These are phyloP conservation scores for Gymnopithys bicolor DNA, from an alignment of 2,797 vertebrate genomes.

Conservation along the genomic window DNA sequence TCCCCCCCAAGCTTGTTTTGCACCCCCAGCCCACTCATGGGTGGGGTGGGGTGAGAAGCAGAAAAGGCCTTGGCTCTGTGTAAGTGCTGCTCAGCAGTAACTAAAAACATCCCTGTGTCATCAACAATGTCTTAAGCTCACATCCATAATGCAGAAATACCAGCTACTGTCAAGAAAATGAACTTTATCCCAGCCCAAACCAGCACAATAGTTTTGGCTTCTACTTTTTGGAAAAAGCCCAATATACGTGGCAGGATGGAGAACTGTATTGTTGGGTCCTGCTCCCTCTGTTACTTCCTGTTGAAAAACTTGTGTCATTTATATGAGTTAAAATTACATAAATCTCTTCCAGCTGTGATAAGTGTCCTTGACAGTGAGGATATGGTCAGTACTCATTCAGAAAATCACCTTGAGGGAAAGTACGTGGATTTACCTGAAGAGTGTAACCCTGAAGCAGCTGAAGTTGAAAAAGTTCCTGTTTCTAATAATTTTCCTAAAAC, in stretches of 20 bases:
- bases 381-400: slow-evolving; percentile 74
- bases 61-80: not conserved
- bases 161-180: not conserved
- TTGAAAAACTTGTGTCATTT: not conserved
- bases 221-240: not conserved
- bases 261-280: not conserved
- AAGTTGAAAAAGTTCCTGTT: slow-evolving; percentile 72
- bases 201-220: not conserved
- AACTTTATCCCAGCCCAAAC: not conserved
- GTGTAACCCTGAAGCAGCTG: slow-evolving; percentile 80
- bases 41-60: not conserved
- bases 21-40: not conserved
- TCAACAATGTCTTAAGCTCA: not conserved
- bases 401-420: slow-evolving; percentile 66
- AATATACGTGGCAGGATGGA: not conserved
- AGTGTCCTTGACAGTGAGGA: slow-evolving; percentile 82
- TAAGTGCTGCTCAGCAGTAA: not conserved
- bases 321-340: not conserved
- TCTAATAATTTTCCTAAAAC: slow-evolving; percentile 32
- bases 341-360: slow-evolving; percentile 80
- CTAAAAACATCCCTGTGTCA: not conserved
- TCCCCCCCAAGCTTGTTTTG: not conserved
- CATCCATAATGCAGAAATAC: not conserved
- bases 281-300: not conserved
- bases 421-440: slow-evolving; percentile 68